phyloP scores from a whole-genome alignment of 2,888 invertebrate genomes.

The Diachrysia chrysitis region DNA sequence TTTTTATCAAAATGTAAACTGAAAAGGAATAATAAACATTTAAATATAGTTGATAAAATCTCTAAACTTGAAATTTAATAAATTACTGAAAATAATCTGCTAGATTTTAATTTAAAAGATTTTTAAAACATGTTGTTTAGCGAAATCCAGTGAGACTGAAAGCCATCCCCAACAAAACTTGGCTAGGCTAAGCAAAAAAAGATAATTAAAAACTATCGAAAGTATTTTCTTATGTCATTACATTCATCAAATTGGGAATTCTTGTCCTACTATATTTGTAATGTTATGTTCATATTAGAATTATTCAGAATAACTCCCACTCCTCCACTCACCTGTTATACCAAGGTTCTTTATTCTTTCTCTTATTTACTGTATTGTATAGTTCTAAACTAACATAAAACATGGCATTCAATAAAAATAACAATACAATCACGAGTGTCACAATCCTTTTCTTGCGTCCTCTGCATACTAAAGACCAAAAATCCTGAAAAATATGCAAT shows the following conservation, averaged over 20 bases:
- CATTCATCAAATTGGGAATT: neutral
- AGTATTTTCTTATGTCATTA: no score
- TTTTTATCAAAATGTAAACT: conserved; percentile 90
- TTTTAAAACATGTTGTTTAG: no score
- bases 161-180: neutral
- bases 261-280: neutral
- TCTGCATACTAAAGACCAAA: conserved; percentile 78
- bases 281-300: neutral
- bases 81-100: no score
- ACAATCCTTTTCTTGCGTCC: conserved; percentile 83
- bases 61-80: no score
- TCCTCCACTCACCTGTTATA: conserved; percentile 74
- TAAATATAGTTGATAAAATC: neutral
- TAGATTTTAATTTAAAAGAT: no score
- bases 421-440: conserved; percentile 72
- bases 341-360: conserved; percentile 75
- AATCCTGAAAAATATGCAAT: conserved; percentile 73
- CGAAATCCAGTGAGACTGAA: neutral
- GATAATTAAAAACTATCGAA: no score
- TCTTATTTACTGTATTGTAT: conserved; percentile 73
- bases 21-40: conserved; percentile 18
- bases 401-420: conserved; percentile 81
- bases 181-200: neutral
- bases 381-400: conserved; percentile 82
- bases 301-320: neutral